These are phyloP conservation scores for Ctenicera cuprea DNA, from an alignment of 2,888 invertebrate genomes.

Conservation along the genomic window DNA sequence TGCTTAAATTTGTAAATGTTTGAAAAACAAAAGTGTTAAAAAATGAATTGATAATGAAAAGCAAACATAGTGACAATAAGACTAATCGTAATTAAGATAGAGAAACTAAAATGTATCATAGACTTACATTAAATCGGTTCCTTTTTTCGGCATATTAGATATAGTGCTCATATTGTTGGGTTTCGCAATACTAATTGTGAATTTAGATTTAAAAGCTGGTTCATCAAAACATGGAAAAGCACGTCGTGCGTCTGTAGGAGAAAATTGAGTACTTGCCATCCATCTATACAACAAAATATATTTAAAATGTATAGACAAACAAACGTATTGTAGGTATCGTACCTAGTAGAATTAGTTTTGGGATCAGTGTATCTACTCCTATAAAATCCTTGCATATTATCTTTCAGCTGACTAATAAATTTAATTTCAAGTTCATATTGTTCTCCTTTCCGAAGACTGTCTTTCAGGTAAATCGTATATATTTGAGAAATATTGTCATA, in stretches of 20 bases:
- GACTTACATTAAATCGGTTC: conserved; percentile 62
- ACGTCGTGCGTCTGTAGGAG: conserved; percentile 85
- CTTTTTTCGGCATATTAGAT: conserved; percentile 81
- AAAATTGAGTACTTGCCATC: conserved; percentile 88
- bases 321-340: too few relatives aligned
- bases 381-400: conserved; percentile 77
- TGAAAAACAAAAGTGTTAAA: neutral
- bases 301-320: too few relatives aligned
- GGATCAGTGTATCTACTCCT: conserved; percentile 72
- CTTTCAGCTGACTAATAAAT: conserved; percentile 75
- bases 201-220: conserved; percentile 86
- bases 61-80: neutral
- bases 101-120: neutral
- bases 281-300: conserved; percentile 75
- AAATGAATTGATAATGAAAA: conserved; percentile 16
- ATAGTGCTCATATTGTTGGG: conserved; percentile 74
- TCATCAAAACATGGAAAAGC: conserved; percentile 94
- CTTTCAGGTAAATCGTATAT: conserved; percentile 69
- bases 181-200: conserved; percentile 81
- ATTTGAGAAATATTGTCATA: conserved; percentile 66
- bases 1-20: too few relatives aligned
- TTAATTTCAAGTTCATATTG: conserved; percentile 73
- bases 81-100: neutral
- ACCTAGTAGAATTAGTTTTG: conserved; percentile 56
- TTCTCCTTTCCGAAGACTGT: conserved; percentile 66